Base-by-base conservation (phyloP, 2,113 vertebrate genomes). In the Oreotrochilus melanogaster region DNA sequence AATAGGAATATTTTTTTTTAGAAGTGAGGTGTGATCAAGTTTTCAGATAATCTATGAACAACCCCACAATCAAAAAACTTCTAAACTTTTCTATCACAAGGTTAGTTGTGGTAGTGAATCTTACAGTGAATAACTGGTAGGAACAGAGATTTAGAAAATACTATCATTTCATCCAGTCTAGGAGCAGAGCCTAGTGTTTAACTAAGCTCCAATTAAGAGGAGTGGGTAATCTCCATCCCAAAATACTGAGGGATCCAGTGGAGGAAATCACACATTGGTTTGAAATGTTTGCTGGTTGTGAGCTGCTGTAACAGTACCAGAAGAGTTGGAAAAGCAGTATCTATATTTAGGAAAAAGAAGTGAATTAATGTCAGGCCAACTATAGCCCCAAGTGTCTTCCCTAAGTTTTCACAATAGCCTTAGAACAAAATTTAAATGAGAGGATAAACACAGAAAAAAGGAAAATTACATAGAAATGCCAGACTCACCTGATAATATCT, bases 401-500 rank as follows among this genome's bases (percentile, higher is more conserved):
- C 39, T 92, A 72, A 39, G 11, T 84, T 86, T 91, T 74, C 65
- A 95, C 60, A 70, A 51, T 9, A 65, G 17, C 74, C 75, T 91
- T 78, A 96, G 69, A 85, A 60, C 18, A 81, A 92, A 95, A 78
- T 33, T 81, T 76, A 64, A 92, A 78, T 65, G 62, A 92, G 17
- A 74, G 14, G 75, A 86, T 67, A 93, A 93, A 95, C 57, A 65
- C 2, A 78, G 51, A 84, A 53, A 92, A 96, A 92, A 60, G 56
- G 27, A 67, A 93, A 91, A 74, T 5, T 3, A 19, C 61, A 84
- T 60, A 64, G 81, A 91, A 95, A 87, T 61, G 14, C 53, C 48
- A 72, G 53, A 71, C 30, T 94, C 92, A 93, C 42, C 64, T 84
- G 86, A 86, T 78, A 94, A 78, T 93, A 84, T 88, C 42, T 93